Percentiles rank a stretch among this genome's conserved stretches.
Evolutionary conservation across 2,888 invertebrate species (phyloP).

Genomic region (Pammene fasciana): DNA sequence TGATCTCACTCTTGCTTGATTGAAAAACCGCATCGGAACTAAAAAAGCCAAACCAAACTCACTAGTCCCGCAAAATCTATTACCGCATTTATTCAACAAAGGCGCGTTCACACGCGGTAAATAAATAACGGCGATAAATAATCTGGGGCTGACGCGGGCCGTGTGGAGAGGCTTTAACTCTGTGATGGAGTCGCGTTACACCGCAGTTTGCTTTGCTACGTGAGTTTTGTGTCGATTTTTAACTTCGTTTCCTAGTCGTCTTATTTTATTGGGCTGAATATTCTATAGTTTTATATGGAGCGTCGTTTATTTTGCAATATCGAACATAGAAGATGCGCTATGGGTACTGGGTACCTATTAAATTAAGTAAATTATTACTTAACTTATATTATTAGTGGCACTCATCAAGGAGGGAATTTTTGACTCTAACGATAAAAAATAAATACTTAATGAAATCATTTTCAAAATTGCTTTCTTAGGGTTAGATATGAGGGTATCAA

Average conservation of each 20-base stretch:
- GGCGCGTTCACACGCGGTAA: constrained; percentile 41
- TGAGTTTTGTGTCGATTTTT: not conserved
- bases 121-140: constrained; percentile 80
- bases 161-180: constrained; percentile 75
- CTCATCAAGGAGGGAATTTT: too few species aligned
- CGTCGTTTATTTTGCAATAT: too few species aligned
- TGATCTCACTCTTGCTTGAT: constrained; percentile 15
- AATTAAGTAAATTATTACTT: too few species aligned
- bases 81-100: constrained; percentile 37
- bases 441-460: too few species aligned
- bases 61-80: constrained; percentile 34
- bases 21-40: constrained; percentile 25
- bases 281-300: too few species aligned
- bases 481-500: too few species aligned
- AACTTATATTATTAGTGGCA: too few species aligned
- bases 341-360: too few species aligned
- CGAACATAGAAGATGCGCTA: too few species aligned
- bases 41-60: constrained; percentile 14
- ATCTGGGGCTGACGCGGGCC: constrained; percentile 74
- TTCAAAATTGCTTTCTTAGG: too few species aligned
- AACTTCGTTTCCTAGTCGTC: not conserved
- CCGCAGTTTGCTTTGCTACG: constrained; percentile 45
- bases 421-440: too few species aligned
- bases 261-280: not conserved
- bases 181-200: constrained; percentile 58